phyloP scores from a whole-genome alignment of 2,113 vertebrate genomes.

The Petrocephalus zakoni region DNA sequence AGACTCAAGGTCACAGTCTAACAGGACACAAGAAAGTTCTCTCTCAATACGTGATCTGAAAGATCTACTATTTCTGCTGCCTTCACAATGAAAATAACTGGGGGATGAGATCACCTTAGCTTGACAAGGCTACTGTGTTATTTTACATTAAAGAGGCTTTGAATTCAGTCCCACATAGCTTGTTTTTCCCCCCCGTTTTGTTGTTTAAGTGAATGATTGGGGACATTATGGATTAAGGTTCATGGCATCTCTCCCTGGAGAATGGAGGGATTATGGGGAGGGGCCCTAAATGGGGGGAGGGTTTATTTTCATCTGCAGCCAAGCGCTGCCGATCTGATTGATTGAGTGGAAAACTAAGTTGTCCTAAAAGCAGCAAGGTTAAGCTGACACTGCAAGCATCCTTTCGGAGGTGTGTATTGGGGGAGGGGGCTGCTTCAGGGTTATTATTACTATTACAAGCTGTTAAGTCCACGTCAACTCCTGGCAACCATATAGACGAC shows the following conservation, averaged over 20 bases:
- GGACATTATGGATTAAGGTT: neutral
- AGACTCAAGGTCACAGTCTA: neutral
- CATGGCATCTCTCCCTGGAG: neutral
- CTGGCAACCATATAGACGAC: neutral
- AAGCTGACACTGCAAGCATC: neutral
- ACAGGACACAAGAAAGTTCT: neutral
- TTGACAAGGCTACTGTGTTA: neutral
- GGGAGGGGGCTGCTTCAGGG: neutral
- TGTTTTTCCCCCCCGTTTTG: neutral
- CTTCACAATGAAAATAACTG: neutral
- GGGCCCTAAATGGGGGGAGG: neutral
- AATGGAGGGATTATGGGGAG: slow-evolving; percentile 2
- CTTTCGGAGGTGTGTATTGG: neutral
- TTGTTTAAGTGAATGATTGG: neutral
- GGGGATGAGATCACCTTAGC: neutral
- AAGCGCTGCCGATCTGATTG: neutral
- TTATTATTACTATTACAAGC: slow-evolving; percentile 7
- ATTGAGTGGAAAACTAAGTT: neutral
- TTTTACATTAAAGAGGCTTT: neutral
- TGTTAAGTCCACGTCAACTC: neutral
- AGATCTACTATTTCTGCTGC: neutral
- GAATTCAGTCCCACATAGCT: neutral
- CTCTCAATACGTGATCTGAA: neutral
- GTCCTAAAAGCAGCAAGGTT: neutral
- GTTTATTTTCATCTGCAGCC: neutral